Base-by-base conservation (phyloP, 2,113 vertebrate genomes). In the Rafetus swinhoei region DNA sequence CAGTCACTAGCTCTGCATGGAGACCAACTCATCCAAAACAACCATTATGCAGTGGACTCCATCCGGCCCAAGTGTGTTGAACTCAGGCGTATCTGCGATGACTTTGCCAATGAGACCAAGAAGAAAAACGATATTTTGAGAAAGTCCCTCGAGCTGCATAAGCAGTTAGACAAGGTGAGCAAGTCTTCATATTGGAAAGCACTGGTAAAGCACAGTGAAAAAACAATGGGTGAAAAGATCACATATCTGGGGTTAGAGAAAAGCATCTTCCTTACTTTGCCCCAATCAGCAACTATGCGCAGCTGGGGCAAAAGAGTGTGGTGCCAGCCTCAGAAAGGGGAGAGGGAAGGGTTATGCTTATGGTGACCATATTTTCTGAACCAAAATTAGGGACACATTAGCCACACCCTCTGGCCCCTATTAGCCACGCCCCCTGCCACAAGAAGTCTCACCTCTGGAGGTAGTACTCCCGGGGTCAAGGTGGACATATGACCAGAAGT, bases 11-110 rank as follows among this genome's bases (percentile, higher is more conserved):
- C 99, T 9, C 72, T 98, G 57, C 98, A 98, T 3, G 99, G 99
- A 9, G 99, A 99, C 82, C 99, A 99, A 97, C 98, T 99, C 79
- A 99, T 99, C 97, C 99, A 99, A 95, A 99, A 98, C 95, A 98
- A 98, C 92, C 99, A 99, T 97, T 99, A 99, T 16, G 99, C 99
- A 1, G 97, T 98, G 12, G 99, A 99, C 95, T 99, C 99, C 85
- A 99, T 99, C 84, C 97, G 99, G 92, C 99, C 99, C 96, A 99
- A 99, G 95, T 99, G 99, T 92, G 98, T 98, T 50, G 99, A 99
- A 97, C 99, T 99, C 86, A 98, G 99, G 86, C 97, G 98, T 54
- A 98, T 99, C 96, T 99, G 99, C 59, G 99, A 99, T 45, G 98
- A 99, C 97, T 99, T 99, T 95, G 98, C 97, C 97, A 99, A 99